Evolutionary conservation across 2,888 invertebrate species (phyloP), one percentile per base, ranked within the genome.

Genomic region (Gnatocerus cornutus): DNA sequence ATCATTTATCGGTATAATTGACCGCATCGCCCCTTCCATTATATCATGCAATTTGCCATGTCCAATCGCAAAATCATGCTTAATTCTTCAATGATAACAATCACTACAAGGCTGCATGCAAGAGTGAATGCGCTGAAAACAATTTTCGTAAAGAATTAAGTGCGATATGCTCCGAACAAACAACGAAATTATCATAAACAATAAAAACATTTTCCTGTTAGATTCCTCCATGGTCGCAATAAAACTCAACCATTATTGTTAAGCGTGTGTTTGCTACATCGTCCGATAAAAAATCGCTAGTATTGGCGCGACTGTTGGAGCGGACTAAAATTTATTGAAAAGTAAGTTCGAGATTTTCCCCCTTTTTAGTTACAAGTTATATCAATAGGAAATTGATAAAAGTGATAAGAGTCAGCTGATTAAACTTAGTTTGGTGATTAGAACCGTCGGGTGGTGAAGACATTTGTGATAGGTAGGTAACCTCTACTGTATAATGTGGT

Each of bases 241-340:
- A 41, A 41, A 8, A 50, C 29, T 10, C n/a, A 39, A 14, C 55
- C 1, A 45, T 59, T 59, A 59, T 59, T 52, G 29, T 39, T 59
- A 61, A 61, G 61, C 48, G 39, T 21, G 16, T 52, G 46, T n/a
- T 59, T 50, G 41, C 21, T 50, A 39, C 37, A 62, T 52, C 62
- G 52, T 52, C 41, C 52, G 10, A 62, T 27, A 29, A 62, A 52
- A 52, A 29, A 52, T 62, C 41, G 52, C 41, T 41, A 59, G 59
- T 46, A 13, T 43, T 14, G 39, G 41, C 21, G 56, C 21, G 6
- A 4, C 56, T 8, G 29, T 29, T 29, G 29, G 4, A 29, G 29
- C n/a, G n/a, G n/a, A n/a, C n/a, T n/a, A n/a, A n/a, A n/a, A n/a
- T n/a, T n/a, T n/a, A n/a, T n/a, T n/a, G n/a, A n/a, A n/a, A n/a